phyloP scores from a whole-genome alignment of 2,113 vertebrate species.

The Percopsis transmontana region DNA sequence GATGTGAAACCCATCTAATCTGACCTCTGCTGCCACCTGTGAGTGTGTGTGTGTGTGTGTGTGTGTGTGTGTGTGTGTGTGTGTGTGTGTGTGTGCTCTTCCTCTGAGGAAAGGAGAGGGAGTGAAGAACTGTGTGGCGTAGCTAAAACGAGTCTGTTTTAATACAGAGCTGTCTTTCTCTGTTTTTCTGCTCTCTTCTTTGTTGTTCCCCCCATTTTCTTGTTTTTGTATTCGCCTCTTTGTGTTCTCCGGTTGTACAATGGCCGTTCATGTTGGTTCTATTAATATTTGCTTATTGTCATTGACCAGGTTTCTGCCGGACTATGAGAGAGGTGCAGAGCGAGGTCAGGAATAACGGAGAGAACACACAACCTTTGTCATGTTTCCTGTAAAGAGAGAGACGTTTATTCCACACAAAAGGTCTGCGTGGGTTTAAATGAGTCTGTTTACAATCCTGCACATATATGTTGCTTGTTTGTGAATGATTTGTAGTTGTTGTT shows the following conservation, averaged over 20 bases:
- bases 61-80: conserved; percentile 7
- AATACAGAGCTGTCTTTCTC: background rate
- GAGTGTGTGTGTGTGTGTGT: conserved; percentile 4
- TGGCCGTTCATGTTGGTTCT: no score
- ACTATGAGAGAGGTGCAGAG: no score
- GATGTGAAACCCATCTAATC: conserved; percentile 29
- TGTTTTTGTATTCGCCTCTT: background rate
- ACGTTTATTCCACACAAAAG: no score
- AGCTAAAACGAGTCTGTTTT: background rate
- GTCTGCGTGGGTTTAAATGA: no score
- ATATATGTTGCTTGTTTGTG: no score
- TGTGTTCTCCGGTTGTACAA: background rate
- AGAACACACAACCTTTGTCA: no score
- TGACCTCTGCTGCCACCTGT: conserved; percentile 9
- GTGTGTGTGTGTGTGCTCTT: background rate
- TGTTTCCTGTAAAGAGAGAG: no score
- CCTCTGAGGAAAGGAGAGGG: conserved; percentile 7
- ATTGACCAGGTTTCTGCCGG: no score
- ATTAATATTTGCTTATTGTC: no score
- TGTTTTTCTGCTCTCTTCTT: background rate
- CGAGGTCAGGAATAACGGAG: no score
- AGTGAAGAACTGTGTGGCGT: conserved; percentile 26
- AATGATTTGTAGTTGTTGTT: background rate
- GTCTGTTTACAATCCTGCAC: no score
- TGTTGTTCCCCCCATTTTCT: background rate